Base-by-base conservation (phyloP, 2,888 invertebrate species). In the Drosophila meridionalis region DNA sequence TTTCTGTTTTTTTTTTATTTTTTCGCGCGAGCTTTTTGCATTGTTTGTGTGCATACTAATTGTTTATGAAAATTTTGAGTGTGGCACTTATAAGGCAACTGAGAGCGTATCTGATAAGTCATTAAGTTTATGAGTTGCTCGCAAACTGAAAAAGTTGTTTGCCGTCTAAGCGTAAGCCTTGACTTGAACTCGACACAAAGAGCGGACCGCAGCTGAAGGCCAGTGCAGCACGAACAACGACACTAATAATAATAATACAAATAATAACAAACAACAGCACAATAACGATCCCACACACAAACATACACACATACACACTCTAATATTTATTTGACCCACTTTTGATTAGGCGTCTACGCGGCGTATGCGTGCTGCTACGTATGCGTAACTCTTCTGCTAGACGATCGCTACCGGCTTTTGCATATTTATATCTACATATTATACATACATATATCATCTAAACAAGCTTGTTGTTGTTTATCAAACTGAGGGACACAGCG, bases 321-420 rank as follows among this genome's bases (percentile, higher is more conserved):
- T 45, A 45, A 26, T 45, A 45, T 45, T 45, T 64, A 32, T 81
- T 69, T 89, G 85, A 85, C 85, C 85, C 59, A 85, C 70, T 70
- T 89, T 77, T 58, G 58, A 58, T 48, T 62, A 63, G 48, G 63
- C 61, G 72, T 63, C 73, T 52, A 85, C 70, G 69, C 70, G 69
- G 56, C 87, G 78, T 80, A 85, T 86, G 74, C 89, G 73, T 86
- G 32, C 32, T 50, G 69, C 70, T 65, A 52, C 87, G 78, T 80
- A 85, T 86, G 72, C 89, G 73, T 86, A 75, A 71, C 81, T 80
- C 69, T 74, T 71, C 47, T 62, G 47, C 75, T 67, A 79, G 68
- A 66, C 78, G 73, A 77, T 57, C 71, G 67, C 80, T 88, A 83
- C 85, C 85, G 85, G 85, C 85, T 70, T 88, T 89, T 88, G 73